These are phyloP conservation scores for Apamea epomidion DNA, from an alignment of 2,888 invertebrate species.

Conservation along the genomic window DNA sequence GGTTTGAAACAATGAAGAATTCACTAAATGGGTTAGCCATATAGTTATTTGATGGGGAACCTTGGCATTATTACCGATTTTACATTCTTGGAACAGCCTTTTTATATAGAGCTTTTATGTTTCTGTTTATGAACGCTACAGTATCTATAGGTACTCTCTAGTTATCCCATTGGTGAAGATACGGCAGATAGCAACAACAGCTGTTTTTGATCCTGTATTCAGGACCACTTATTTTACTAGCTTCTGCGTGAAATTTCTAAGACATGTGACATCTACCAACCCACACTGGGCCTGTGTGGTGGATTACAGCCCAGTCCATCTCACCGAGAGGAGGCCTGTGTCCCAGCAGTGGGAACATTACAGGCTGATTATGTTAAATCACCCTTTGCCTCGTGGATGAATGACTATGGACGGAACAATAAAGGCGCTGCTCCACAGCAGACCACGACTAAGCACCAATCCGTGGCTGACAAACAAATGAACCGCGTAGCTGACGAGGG, in stretches of 20 bases:
- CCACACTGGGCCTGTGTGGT: too few species aligned
- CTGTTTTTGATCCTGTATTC: background rate
- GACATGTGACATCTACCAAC: too few species aligned
- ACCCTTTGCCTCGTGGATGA: background rate
- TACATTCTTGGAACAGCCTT: slow-evolving; percentile 10
- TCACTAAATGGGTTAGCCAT: slow-evolving; percentile 24
- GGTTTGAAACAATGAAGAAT: slow-evolving; percentile 45
- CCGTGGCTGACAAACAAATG: background rate
- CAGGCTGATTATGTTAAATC: too few species aligned
- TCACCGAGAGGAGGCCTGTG: too few species aligned
- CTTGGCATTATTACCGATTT: slow-evolving; percentile 33
- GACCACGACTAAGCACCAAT: background rate
- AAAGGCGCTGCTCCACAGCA: background rate
- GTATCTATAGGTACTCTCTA: background rate
- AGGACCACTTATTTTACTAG: background rate
- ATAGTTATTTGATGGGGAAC: slow-evolving; percentile 35
- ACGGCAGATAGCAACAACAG: slow-evolving; percentile 12
- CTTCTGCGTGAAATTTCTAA: too few species aligned
- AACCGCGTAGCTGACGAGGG: background rate
- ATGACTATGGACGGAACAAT: background rate
- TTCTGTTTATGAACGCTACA: slow-evolving; percentile 14
- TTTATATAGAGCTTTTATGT: slow-evolving; percentile 25
- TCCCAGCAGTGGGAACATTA: too few species aligned
- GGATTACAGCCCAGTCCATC: too few species aligned
- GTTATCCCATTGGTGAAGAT: slow-evolving; percentile 6